Conservation (phyloP, 2,113 vertebrate genomes). For the Entomyzon cyanotis region DNA sequence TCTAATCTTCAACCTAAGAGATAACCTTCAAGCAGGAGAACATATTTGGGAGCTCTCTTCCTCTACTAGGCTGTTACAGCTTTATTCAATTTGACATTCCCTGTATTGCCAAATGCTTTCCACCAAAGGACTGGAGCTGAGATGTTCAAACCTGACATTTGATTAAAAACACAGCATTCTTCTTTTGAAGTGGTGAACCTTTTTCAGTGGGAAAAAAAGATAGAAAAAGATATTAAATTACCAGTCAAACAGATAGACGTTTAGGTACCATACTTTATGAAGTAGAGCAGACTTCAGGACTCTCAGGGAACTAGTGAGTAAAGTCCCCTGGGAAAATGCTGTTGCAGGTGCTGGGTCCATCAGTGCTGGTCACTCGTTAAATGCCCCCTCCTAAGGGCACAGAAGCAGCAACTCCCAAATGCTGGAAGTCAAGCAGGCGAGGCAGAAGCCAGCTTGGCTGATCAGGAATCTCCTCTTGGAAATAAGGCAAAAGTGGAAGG, state of each 20-base stretch:
- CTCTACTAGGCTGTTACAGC: not conserved
- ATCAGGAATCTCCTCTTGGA: not conserved
- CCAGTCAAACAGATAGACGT: not conserved
- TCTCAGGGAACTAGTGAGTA: not conserved
- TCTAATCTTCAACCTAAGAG: not conserved
- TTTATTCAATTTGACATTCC: not conserved
- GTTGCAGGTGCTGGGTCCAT: not conserved
- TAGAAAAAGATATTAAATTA: not conserved
- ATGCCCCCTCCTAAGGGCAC: not conserved
- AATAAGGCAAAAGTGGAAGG: not conserved
- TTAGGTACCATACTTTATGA: not conserved
- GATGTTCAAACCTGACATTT: not conserved
- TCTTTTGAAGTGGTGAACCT: not conserved
- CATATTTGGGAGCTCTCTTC: not conserved
- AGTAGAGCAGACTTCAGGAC: not conserved
- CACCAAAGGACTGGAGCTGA: not conserved
- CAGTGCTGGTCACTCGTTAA: not conserved
- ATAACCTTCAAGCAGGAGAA: conserved; percentile 30
- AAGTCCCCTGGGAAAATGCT: not conserved
- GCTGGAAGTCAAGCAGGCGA: not conserved
- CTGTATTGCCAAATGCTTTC: not conserved
- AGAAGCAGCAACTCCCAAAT: not conserved
- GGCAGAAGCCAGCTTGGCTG: not conserved
- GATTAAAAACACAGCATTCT: conserved; percentile 8
- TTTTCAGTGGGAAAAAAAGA: not conserved